phyloP scores from a whole-genome alignment of 2,797 vertebrate species.

The Anguilla marmorata region DNA sequence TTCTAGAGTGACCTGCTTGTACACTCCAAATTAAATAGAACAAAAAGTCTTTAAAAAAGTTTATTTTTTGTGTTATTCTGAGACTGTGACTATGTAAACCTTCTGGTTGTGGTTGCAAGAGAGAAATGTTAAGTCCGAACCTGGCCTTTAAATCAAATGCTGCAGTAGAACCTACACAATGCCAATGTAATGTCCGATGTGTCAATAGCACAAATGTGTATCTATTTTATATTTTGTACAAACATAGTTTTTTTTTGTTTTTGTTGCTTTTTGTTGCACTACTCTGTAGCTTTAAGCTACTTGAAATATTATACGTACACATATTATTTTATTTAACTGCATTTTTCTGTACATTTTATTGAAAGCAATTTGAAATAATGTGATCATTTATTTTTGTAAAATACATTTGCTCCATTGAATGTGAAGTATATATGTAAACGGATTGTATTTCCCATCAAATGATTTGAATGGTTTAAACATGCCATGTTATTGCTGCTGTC shows the following conservation, averaged over 20 bases:
- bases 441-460: not conserved
- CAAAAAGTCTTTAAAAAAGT: not conserved
- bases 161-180: constrained; percentile 26
- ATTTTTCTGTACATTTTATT: constrained; percentile 25
- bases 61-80: not conserved
- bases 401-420: not conserved
- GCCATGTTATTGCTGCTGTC: not conserved
- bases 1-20: not conserved
- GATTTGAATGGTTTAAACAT: not conserved
- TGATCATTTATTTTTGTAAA: constrained; percentile 6
- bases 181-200: constrained; percentile 29
- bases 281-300: constrained; percentile 25
- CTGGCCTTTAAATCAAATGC: constrained; percentile 29
- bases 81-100: constrained; percentile 13
- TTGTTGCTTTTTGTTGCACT: constrained; percentile 14
- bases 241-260: not conserved
- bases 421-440: not conserved
- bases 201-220: constrained; percentile 29
- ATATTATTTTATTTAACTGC: constrained; percentile 17
- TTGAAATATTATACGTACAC: not conserved
- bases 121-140: not conserved
- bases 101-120: not conserved
- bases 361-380: constrained; percentile 10
- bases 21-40: not conserved
- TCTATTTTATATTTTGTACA: constrained; percentile 27